Conservation (phyloP, 1,140 invertebrate genomes). For the Bombus waltoni region DNA sequence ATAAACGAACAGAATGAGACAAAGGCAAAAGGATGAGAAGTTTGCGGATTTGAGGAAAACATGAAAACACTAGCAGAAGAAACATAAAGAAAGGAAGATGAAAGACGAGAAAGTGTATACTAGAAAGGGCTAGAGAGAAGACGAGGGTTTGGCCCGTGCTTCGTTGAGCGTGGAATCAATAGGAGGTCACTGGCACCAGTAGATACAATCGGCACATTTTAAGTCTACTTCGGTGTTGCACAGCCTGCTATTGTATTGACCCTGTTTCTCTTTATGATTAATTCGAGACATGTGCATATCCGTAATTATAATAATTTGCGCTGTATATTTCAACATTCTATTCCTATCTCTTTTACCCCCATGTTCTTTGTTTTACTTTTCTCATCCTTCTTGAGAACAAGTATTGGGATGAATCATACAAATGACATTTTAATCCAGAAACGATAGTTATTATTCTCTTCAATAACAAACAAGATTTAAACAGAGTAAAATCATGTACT, state of each 20-base stretch:
- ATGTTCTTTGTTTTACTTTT: background rate
- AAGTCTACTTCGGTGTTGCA: constrained; percentile 56
- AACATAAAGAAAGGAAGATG: constrained; percentile 32
- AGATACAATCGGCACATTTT: constrained; percentile 81
- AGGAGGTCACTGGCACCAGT: constrained; percentile 82
- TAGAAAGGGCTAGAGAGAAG: constrained; percentile 22
- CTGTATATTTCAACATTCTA: constrained; percentile 25
- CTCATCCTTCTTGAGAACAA: background rate
- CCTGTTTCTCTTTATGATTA: constrained; percentile 42
- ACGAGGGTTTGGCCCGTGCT: constrained; percentile 74
- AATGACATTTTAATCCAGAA: background rate
- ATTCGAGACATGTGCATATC: constrained; percentile 28
- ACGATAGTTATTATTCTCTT: background rate
- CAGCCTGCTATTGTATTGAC: constrained; percentile 46
- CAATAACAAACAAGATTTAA: background rate
- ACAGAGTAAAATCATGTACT: background rate
- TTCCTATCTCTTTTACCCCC: background rate
- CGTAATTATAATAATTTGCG: background rate
- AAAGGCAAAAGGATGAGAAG: constrained; percentile 14
- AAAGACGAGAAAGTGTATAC: constrained; percentile 30
- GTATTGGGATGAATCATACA: background rate
- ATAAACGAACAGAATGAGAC: constrained; percentile 1
- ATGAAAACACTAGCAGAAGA: constrained; percentile 27
- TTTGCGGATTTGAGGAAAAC: constrained; percentile 37
- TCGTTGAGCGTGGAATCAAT: constrained; percentile 80